Base-by-base conservation (phyloP, 1,140 invertebrate genomes). In the Leguminivora glycinivorella region DNA sequence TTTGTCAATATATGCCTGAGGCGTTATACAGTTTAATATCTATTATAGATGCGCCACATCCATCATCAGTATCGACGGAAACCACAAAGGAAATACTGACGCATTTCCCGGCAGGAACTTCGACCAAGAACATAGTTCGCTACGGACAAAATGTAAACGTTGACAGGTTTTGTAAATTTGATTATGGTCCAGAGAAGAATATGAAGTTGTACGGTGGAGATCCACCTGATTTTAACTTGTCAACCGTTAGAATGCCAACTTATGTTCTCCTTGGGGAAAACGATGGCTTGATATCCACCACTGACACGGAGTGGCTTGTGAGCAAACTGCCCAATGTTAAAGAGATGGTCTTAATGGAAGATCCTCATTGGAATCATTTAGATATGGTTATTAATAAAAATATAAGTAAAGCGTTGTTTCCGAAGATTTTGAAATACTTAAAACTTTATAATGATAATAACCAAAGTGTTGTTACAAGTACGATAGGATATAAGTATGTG, bases 61-160 rank as follows among this genome's bases (percentile, higher is more conserved):
- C 80, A 2, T 80, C 77, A 2, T 85, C 85, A 1, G 80, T 87
- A 19, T 73, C 72, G 0, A 75, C 77, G 17, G 68, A 82, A 3
- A 85, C 85, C 1, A 29, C 78, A 0, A 69, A 60, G 5, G 47
- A 67, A 0, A 25, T 83, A 26, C 81, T 95, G 26, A 92, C 92
- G 12, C 95, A 96, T 76, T 94, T 94, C 72, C 96, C 96, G 0
- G 94, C 95, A 24, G 96, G 96, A 1, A 94, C 95, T 1, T 96
- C 96, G 0, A 92, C 93, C 0, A 93, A 94, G 72, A 95, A 95
- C 75, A 86, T 97, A 5, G 89, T 94, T 29, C 93, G 94, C 75
- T 95, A 92, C 71, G 90, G 93, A 1, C 94, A 95, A 79, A 90
- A 84, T 25, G 90, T 93, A 76, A 69, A 34, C 0, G 72, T 74